Evolutionary conservation across 2,797 vertebrate genomes (phyloP).

Genomic region (Manis crassicaudata): DNA sequence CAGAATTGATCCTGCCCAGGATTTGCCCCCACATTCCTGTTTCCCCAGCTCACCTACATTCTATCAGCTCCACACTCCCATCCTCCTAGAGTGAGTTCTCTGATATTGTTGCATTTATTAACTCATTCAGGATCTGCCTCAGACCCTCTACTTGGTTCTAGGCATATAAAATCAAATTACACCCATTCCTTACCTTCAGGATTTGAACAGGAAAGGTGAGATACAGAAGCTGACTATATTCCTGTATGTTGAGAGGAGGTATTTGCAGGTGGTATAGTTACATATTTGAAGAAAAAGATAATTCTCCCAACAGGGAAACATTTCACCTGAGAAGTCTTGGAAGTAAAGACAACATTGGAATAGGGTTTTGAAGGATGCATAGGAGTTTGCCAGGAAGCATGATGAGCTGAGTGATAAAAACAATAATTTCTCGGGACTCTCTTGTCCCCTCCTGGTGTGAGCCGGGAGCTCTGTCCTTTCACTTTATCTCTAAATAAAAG

Average conservation of each 20-base stretch:
- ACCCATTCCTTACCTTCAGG: neutral
- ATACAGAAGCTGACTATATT: neutral
- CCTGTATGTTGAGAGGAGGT: neutral
- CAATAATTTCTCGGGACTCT: neutral
- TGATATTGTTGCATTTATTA: neutral
- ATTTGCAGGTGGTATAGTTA: neutral
- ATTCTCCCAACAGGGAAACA: neutral
- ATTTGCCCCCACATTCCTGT: neutral
- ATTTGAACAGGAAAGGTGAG: neutral
- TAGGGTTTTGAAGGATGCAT: neutral
- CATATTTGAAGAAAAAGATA: neutral
- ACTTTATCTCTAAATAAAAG: too few species aligned
- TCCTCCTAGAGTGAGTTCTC: neutral
- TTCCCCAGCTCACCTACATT: neutral
- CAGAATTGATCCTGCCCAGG: neutral
- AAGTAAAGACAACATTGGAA: neutral
- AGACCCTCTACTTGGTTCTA: neutral
- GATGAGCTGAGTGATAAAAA: neutral
- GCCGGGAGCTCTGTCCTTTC: too few species aligned
- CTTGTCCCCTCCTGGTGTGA: too few species aligned
- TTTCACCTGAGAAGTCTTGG: neutral
- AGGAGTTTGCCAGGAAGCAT: neutral
- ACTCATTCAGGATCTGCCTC: neutral
- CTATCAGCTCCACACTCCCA: rapidly evolving
- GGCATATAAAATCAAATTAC: neutral